A percentile compares a stretch with the other conserved stretches of the same genome.
Evolutionary conservation across 2,888 invertebrate species (phyloP).

Genomic region (Tetropium fuscum): DNA sequence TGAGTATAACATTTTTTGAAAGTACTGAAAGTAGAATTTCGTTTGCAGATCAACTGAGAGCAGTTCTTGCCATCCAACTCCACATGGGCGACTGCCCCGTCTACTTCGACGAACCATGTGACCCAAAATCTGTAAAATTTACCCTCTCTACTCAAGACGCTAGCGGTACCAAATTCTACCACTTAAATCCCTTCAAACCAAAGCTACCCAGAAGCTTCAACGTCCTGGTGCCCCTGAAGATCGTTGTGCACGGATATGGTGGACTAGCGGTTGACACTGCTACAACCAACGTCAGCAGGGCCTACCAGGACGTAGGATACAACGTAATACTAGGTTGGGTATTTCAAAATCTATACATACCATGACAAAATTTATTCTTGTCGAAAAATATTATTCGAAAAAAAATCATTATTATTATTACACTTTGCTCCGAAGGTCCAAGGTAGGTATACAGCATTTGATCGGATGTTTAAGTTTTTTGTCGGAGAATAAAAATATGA

Average conservation of each 20-base stretch:
- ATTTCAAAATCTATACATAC: too few species aligned
- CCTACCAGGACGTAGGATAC: slow-evolving; percentile 57
- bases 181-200: slow-evolving; percentile 56
- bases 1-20: too few species aligned
- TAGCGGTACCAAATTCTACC: slow-evolving; percentile 39
- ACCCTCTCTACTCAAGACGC: slow-evolving; percentile 53
- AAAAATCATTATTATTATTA: too few species aligned
- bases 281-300: slow-evolving; percentile 57
- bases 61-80: slow-evolving; percentile 17
- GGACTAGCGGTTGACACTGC: slow-evolving; percentile 61
- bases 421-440: too few species aligned
- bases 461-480: too few species aligned
- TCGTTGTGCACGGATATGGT: slow-evolving; percentile 65
- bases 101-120: slow-evolving; percentile 62
- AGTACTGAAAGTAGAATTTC: too few species aligned
- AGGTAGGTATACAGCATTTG: too few species aligned
- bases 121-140: slow-evolving; percentile 58
- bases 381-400: too few species aligned
- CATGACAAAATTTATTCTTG: too few species aligned
- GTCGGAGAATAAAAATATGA: too few species aligned
- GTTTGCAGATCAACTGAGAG: slow-evolving; percentile 17
- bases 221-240: slow-evolving; percentile 53
- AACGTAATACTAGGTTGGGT: slow-evolving; percentile 58
- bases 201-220: slow-evolving; percentile 52
- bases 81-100: slow-evolving; percentile 55